These are phyloP conservation scores for Pitta sordida DNA, from an alignment of 2,113 vertebrate species.

Conservation along the genomic window DNA sequence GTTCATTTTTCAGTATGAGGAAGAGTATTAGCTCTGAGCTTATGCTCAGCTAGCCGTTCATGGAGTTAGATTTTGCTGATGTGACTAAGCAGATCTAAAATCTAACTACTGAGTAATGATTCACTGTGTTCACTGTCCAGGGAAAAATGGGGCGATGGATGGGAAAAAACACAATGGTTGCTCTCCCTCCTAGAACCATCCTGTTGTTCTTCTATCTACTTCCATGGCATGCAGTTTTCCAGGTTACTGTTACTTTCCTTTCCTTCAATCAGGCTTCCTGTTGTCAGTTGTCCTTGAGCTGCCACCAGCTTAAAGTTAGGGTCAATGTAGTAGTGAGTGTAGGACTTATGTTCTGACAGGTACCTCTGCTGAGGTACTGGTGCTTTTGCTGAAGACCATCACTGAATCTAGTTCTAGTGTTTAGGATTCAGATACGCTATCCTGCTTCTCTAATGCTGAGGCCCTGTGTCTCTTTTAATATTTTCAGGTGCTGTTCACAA, in stretches of 20 bases:
- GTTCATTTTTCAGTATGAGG: background rate
- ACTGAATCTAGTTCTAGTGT: background rate
- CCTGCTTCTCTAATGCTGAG: background rate
- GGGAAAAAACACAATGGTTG: background rate
- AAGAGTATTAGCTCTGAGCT: background rate
- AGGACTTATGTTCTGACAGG: accelerated
- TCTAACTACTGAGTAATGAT: background rate
- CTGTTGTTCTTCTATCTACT: background rate
- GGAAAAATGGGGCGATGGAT: background rate
- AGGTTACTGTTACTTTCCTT: background rate
- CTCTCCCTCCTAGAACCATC: background rate
- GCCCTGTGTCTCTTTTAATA: background rate
- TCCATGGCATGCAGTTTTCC: background rate
- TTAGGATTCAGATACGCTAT: background rate
- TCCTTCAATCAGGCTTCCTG: background rate
- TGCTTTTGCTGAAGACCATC: background rate
- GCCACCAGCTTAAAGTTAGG: background rate
- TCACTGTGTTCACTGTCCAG: background rate
- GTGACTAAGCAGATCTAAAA: slow-evolving; percentile 3
- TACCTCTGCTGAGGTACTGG: background rate
- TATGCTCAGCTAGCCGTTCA: background rate
- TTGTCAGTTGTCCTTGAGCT: background rate
- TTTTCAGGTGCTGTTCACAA: slow-evolving; percentile 80
- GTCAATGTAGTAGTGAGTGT: accelerated
- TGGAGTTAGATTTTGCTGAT: background rate